phyloP scores from a whole-genome alignment of 2,888 invertebrate genomes.

The Taphrorychus bicolor region DNA sequence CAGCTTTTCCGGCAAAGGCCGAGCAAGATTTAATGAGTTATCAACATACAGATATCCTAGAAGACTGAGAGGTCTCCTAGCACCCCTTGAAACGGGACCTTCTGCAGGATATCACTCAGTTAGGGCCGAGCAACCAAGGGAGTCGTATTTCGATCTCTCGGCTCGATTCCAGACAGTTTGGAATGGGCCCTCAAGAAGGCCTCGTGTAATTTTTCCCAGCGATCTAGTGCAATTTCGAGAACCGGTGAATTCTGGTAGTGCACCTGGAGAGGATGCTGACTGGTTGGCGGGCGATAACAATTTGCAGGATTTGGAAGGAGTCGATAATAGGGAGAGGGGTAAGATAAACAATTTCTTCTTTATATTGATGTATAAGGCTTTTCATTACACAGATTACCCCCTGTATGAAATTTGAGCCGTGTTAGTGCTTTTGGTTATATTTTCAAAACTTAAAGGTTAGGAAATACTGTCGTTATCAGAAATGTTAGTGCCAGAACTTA shows the following conservation, averaged over 20 bases:
- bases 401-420: no score
- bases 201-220: conserved; percentile 59
- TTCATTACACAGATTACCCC: no score
- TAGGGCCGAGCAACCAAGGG: conserved; percentile 39
- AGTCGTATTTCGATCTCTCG: conserved; percentile 51
- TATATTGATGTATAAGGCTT: no score
- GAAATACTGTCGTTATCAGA: no score
- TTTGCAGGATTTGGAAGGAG: conserved; percentile 67
- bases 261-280: conserved; percentile 50
- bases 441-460: no score
- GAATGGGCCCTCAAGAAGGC: conserved; percentile 52
- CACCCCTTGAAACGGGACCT: conserved; percentile 33
- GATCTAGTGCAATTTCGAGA: conserved; percentile 59
- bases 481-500: no score
- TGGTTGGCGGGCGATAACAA: conserved; percentile 58
- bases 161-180: conserved; percentile 50
- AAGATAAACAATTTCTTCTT: conserved; percentile 56
- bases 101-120: conserved; percentile 18
- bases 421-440: no score
- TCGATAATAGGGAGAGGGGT: conserved; percentile 69
- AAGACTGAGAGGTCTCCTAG: conserved; percentile 34
- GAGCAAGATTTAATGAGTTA: conserved; percentile 28
- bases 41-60: conserved; percentile 34
- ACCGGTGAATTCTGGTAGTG: conserved; percentile 39
- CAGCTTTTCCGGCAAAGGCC: neutral